Evolutionary conservation across 2,113 vertebrate genomes (phyloP).

Genomic region (Zosterops japonicus): DNA sequence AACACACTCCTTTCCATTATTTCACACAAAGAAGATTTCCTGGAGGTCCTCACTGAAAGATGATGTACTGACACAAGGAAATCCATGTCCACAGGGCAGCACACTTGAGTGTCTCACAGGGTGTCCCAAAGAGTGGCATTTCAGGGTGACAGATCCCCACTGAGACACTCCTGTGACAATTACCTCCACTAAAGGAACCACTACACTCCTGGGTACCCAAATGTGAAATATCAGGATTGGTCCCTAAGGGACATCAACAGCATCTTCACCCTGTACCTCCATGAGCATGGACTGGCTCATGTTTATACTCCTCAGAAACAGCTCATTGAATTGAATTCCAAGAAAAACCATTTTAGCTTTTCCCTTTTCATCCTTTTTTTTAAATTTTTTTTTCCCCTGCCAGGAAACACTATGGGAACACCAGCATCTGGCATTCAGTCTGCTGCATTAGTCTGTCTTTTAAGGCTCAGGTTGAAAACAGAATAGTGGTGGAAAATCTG

Average conservation of each 20-base stretch:
- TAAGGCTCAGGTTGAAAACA: conserved; percentile 46
- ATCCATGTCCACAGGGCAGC: neutral
- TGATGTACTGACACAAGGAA: conserved; percentile 16
- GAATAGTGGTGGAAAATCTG: neutral
- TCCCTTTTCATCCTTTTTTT: neutral
- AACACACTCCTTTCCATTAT: neutral
- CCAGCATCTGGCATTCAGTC: neutral
- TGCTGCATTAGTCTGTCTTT: conserved; percentile 11
- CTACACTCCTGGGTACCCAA: fast-evolving
- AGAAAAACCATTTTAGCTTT: neutral
- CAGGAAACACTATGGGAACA: neutral
- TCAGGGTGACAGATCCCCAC: neutral
- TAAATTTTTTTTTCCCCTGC: neutral
- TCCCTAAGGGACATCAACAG: neutral
- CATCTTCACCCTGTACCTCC: neutral
- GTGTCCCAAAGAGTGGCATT: fast-evolving
- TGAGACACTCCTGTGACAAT: neutral
- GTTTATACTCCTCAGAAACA: neutral
- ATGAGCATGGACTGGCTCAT: neutral
- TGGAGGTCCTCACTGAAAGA: neutral
- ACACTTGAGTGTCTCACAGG: neutral
- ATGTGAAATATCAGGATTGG: neutral
- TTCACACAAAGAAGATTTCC: neutral
- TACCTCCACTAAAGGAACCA: neutral
- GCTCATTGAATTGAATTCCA: neutral